phyloP scores from a whole-genome alignment of 2,888 invertebrate species.

The Nowickia ferox region DNA sequence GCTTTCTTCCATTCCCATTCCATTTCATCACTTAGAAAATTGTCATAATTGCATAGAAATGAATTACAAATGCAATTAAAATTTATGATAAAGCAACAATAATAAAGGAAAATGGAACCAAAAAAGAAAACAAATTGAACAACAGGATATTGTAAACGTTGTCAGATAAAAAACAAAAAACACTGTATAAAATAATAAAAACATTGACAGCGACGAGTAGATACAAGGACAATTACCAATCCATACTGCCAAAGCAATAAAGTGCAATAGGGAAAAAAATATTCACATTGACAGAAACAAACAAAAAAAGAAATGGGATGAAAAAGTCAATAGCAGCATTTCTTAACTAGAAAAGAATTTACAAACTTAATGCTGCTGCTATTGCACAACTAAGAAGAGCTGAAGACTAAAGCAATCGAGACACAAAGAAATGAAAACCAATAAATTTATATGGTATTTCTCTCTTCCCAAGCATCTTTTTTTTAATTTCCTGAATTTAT shows the following conservation, averaged over 20 bases:
- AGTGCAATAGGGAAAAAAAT: background rate
- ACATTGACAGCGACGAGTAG: slow-evolving; percentile 5
- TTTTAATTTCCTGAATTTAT: background rate
- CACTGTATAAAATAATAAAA: slow-evolving; percentile 1
- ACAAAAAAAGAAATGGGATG: background rate
- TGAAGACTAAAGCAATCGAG: slow-evolving; percentile 2
- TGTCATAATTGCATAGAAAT: slow-evolving; percentile 80
- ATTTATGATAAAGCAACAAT: slow-evolving; percentile 58
- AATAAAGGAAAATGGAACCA: background rate
- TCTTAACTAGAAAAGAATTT: slow-evolving; percentile 18
- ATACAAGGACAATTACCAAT: slow-evolving; percentile 33
- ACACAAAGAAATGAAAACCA: background rate
- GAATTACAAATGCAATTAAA: slow-evolving; percentile 81
- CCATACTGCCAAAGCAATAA: background rate
- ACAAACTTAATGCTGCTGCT: slow-evolving; percentile 57
- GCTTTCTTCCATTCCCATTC: slow-evolving; percentile 18
- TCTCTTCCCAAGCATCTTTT: background rate
- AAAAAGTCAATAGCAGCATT: slow-evolving; percentile 9
- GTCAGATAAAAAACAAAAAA: slow-evolving; percentile 20
- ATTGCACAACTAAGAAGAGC: slow-evolving; percentile 60
- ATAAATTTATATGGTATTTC: background rate
- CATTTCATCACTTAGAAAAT: slow-evolving; percentile 75
- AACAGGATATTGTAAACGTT: slow-evolving; percentile 64
- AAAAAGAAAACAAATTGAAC: slow-evolving; percentile 55
- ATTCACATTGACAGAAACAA: background rate